Percentiles rank a stretch among this genome's conserved stretches.
Conservation (phyloP, 2,888 invertebrate genomes). For the Zeuzera pyrina region DNA sequence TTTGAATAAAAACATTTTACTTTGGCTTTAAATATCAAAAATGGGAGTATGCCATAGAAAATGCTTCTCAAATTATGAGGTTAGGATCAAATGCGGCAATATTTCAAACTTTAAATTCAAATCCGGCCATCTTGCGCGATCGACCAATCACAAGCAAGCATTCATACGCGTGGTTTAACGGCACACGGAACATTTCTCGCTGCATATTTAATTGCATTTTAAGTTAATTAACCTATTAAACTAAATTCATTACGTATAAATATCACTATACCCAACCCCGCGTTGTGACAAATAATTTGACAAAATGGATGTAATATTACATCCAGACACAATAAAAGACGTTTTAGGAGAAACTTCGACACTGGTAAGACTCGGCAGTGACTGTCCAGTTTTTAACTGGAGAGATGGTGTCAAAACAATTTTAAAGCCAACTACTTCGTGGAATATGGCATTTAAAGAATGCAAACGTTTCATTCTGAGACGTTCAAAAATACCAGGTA, state of each 20-base stretch:
- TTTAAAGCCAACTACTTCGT: conserved; percentile 12
- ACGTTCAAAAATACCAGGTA: conserved; percentile 11
- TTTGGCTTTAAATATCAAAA: neutral
- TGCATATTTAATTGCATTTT: too few relatives aligned
- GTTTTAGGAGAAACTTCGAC: conserved; percentile 11
- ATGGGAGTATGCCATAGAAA: neutral
- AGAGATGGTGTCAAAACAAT: too few relatives aligned
- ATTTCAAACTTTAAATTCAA: neutral
- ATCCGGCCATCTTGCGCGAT: neutral
- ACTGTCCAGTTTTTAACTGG: conserved; percentile 13
- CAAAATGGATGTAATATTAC: conserved; percentile 13
- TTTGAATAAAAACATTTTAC: neutral
- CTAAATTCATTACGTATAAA: too few relatives aligned
- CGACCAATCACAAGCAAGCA: too few relatives aligned
- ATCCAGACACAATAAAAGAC: conserved; percentile 12
- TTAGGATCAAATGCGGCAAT: neutral
- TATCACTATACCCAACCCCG: conserved; percentile 14
- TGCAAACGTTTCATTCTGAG: conserved; percentile 15
- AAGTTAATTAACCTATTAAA: too few relatives aligned
- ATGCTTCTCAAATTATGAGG: neutral
- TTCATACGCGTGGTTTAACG: too few relatives aligned
- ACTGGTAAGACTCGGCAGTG: conserved; percentile 13
- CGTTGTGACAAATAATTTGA: conserved; percentile 13
- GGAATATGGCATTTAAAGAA: conserved; percentile 13
- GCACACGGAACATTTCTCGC: too few relatives aligned